Percentiles rank a stretch among this genome's conserved stretches.
phyloP scores from a whole-genome alignment of 2,888 invertebrate species.

The Drosophila monieri region DNA sequence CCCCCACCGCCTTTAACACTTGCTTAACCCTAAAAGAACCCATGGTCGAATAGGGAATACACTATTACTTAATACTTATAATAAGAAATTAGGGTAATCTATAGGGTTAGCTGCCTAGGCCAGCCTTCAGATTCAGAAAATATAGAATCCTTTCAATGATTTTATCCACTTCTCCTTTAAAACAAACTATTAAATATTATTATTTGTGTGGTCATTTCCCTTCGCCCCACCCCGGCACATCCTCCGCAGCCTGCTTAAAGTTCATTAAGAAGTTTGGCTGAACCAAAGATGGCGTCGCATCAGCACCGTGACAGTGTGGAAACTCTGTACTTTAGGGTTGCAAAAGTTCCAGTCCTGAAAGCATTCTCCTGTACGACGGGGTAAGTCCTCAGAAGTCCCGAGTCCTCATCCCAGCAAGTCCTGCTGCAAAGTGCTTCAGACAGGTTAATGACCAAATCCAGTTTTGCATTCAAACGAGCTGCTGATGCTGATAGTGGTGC shows the following conservation, averaged over 20 bases:
- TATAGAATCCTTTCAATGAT: no score
- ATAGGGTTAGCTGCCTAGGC: no score
- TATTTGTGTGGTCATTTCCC: constrained; percentile 46
- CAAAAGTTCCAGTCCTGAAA: constrained; percentile 57
- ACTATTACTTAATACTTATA: not conserved
- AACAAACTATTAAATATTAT: no score
- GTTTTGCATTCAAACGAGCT: constrained; percentile 76
- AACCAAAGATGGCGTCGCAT: constrained; percentile 53
- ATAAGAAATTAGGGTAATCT: not conserved
- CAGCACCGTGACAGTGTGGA: constrained; percentile 58
- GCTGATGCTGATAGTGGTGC: constrained; percentile 18
- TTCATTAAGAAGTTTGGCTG: constrained; percentile 72
- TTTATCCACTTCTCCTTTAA: no score
- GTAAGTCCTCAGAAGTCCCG: not conserved
- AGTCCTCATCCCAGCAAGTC: constrained; percentile 31
- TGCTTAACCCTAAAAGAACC: constrained; percentile 62
- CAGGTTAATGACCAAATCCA: constrained; percentile 78
- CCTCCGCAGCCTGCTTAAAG: constrained; percentile 45
- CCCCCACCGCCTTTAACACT: constrained; percentile 59
- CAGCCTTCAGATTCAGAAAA: no score
- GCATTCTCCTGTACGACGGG: constrained; percentile 63
- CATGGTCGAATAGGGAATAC: not conserved
- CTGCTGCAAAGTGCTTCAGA: constrained; percentile 71
- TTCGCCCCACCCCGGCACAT: not conserved
- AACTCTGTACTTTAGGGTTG: constrained; percentile 61